phyloP scores from a whole-genome alignment of 1,140 invertebrate genomes.

The Euura lappo region DNA sequence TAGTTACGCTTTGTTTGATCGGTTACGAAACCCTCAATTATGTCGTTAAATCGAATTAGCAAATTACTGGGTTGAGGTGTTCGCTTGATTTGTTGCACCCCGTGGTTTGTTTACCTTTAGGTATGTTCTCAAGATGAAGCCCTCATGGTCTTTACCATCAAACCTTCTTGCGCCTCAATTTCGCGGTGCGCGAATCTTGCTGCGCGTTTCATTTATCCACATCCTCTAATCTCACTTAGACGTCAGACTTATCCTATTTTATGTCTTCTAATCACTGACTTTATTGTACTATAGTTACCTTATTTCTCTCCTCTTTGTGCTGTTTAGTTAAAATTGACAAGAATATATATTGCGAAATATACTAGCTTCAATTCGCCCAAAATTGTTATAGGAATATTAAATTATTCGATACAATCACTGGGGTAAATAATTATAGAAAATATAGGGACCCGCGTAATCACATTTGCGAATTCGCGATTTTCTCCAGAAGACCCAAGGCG shows the following conservation, averaged over 20 bases:
- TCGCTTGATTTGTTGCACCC: conserved; percentile 49
- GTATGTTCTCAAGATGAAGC: not conserved
- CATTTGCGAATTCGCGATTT: too few relatives aligned
- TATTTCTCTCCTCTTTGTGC: conserved; percentile 3
- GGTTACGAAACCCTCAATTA: conserved; percentile 49
- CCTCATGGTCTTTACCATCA: not conserved
- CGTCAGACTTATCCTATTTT: not conserved
- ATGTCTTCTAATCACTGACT: not conserved
- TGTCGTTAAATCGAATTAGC: conserved; percentile 55
- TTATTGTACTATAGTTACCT: not conserved
- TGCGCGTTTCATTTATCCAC: too few relatives aligned
- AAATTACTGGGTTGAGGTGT: conserved; percentile 48
- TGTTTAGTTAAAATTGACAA: not conserved
- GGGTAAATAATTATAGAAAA: not conserved
- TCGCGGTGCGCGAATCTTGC: too few relatives aligned
- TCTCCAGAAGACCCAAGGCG: not conserved
- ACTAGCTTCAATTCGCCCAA: too few relatives aligned
- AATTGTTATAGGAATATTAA: too few relatives aligned
- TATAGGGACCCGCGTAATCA: too few relatives aligned
- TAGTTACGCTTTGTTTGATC: conserved; percentile 55
- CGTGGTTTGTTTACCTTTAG: conserved; percentile 2
- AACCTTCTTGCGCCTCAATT: not conserved
- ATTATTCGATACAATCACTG: not conserved
- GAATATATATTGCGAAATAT: too few relatives aligned
- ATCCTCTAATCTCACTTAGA: too few relatives aligned